These are phyloP conservation scores for Pempheris klunzingeri DNA, from an alignment of 2,797 vertebrate genomes.

Conservation along the genomic window DNA sequence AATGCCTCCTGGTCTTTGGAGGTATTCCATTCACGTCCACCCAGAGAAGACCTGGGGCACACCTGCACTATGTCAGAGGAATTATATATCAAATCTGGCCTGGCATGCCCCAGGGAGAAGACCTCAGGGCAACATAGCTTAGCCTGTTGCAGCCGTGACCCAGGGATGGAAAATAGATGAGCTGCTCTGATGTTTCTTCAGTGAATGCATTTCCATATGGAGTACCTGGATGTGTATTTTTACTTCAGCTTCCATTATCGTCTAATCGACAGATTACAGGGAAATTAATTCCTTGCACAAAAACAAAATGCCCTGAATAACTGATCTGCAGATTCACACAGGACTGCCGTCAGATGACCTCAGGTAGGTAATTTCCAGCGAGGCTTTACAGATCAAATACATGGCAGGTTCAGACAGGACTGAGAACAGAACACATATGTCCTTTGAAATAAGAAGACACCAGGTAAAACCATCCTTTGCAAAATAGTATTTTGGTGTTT, in stretches of 20 bases:
- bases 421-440: neutral
- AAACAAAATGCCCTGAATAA: neutral
- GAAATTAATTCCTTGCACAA: neutral
- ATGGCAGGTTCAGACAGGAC: conserved; percentile 7
- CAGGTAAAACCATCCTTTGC: neutral
- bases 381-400: neutral
- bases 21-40: neutral
- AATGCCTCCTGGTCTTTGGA: neutral
- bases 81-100: neutral
- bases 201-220: neutral
- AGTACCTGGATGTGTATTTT: neutral
- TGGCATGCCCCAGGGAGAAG: neutral
- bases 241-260: neutral
- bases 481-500: neutral
- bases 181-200: neutral
- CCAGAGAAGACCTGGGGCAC: neutral
- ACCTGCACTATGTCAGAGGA: neutral
- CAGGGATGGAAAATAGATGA: neutral
- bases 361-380: neutral
- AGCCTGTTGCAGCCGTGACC: too few species aligned
- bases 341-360: neutral
- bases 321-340: neutral
- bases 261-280: neutral
- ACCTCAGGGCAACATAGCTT: neutral
- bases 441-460: neutral